A percentile compares a stretch with the other conserved stretches of the same genome.
phyloP scores from a whole-genome alignment of 64 coral and sea anemone species.

The Dendrophyllia cribrosa region DNA sequence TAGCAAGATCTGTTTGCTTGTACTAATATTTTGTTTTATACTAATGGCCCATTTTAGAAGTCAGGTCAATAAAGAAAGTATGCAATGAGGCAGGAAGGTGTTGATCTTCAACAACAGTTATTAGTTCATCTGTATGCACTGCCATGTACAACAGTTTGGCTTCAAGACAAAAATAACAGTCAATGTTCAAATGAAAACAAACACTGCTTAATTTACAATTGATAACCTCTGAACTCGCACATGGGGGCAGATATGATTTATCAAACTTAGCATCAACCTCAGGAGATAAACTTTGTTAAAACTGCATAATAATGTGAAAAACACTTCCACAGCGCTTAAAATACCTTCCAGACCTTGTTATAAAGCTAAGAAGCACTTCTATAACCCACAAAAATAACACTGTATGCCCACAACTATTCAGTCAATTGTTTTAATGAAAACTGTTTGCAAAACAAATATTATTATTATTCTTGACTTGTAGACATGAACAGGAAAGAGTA shows the following conservation, averaged over 20 bases:
- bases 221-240: constrained; percentile 4
- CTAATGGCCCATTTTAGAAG: not conserved
- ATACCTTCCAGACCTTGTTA: no score
- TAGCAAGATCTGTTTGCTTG: not conserved
- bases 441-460: no score
- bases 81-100: not conserved
- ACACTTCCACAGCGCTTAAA: not conserved
- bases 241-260: not conserved
- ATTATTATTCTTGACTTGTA: no score
- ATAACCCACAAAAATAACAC: no score
- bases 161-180: not conserved
- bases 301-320: not conserved
- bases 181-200: not conserved
- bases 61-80: not conserved
- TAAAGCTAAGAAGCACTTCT: no score
- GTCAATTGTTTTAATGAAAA: no score
- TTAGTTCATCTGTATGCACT: not conserved
- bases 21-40: not conserved
- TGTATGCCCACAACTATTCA: no score
- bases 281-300: not conserved
- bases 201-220: not conserved
- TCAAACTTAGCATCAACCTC: no score
- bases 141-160: not conserved
- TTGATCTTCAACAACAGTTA: not conserved
- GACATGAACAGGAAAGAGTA: no score